Evolutionary conservation across 2,888 invertebrate species (phyloP).

Genomic region (Zygothrica quintamaculata): DNA sequence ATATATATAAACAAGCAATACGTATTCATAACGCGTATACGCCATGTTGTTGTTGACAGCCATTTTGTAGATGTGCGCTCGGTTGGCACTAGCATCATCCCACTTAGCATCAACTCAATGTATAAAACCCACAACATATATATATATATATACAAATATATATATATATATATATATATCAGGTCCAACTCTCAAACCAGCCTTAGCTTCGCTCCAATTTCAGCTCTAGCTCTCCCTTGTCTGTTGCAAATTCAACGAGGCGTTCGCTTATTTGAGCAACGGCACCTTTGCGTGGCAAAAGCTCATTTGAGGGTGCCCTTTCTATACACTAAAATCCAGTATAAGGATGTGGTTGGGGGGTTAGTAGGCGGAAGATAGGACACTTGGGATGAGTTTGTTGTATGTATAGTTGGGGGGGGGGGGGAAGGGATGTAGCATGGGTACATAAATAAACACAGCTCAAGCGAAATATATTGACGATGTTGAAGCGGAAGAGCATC

Average conservation of each 20-base stretch:
- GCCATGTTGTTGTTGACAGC: slow-evolving; percentile 80
- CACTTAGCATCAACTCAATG: slow-evolving; percentile 61
- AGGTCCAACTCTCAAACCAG: slow-evolving; percentile 5
- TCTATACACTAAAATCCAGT: background rate
- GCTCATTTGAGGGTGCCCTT: slow-evolving; percentile 60
- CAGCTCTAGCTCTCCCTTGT: slow-evolving; percentile 25
- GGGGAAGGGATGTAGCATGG: slow-evolving; percentile 10
- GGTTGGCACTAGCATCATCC: slow-evolving; percentile 31
- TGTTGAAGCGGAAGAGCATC: slow-evolving; percentile 79
- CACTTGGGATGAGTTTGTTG: background rate
- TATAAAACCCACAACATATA: slow-evolving; percentile 15
- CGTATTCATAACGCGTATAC: slow-evolving; percentile 78
- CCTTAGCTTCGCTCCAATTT: slow-evolving; percentile 9
- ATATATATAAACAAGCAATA: slow-evolving; percentile 72
- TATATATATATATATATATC: no score
- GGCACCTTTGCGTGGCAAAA: slow-evolving; percentile 75
- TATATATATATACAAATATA: no score
- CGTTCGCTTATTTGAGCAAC: slow-evolving; percentile 75
- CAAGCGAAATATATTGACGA: slow-evolving; percentile 76
- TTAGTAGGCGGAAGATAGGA: no score
- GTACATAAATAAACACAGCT: slow-evolving; percentile 76
- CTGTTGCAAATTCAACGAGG: slow-evolving; percentile 65
- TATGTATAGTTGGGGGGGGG: background rate
- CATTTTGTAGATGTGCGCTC: slow-evolving; percentile 77
- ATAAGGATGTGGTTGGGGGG: no score